Evolutionary conservation across 2,797 vertebrate genomes (phyloP).

Genomic region (Gobio occitaniae): DNA sequence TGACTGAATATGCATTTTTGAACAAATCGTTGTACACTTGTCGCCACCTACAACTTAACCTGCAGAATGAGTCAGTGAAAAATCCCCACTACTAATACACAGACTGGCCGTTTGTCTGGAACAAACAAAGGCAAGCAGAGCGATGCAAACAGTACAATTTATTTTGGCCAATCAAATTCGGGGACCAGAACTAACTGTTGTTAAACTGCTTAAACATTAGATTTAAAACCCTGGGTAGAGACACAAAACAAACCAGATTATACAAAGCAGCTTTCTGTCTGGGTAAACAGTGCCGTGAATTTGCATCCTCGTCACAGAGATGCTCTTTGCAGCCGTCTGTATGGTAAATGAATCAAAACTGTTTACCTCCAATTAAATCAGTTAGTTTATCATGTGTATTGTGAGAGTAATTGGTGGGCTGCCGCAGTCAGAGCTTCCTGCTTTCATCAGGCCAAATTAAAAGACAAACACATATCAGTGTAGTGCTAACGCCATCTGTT

Average conservation of each 20-base stretch:
- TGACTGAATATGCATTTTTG: neutral
- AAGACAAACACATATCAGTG: slow-evolving; percentile 60
- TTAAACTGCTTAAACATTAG: neutral
- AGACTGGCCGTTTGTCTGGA: neutral
- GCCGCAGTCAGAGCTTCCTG: slow-evolving; percentile 49
- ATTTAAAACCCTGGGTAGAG: neutral
- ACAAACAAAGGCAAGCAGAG: neutral
- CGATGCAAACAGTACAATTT: neutral
- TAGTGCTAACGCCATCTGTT: slow-evolving; percentile 62
- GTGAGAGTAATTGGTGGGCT: slow-evolving; percentile 47
- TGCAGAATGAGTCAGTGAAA: neutral
- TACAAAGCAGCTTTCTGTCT: slow-evolving; percentile 24
- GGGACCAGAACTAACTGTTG: neutral
- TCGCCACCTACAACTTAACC: neutral
- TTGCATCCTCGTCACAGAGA: neutral
- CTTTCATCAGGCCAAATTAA: slow-evolving; percentile 60
- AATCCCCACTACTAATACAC: neutral
- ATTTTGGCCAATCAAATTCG: neutral
- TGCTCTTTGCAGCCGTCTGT: slow-evolving; percentile 25
- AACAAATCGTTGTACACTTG: neutral
- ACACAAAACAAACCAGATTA: slow-evolving; percentile 3
- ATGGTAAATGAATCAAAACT: slow-evolving; percentile 43
- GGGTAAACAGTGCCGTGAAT: slow-evolving; percentile 12
- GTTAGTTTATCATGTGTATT: slow-evolving; percentile 60
- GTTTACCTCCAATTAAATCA: slow-evolving; percentile 51